Evolutionary conservation across 2,888 invertebrate genomes (phyloP).

Genomic region (Tanytarsus gracilentus): DNA sequence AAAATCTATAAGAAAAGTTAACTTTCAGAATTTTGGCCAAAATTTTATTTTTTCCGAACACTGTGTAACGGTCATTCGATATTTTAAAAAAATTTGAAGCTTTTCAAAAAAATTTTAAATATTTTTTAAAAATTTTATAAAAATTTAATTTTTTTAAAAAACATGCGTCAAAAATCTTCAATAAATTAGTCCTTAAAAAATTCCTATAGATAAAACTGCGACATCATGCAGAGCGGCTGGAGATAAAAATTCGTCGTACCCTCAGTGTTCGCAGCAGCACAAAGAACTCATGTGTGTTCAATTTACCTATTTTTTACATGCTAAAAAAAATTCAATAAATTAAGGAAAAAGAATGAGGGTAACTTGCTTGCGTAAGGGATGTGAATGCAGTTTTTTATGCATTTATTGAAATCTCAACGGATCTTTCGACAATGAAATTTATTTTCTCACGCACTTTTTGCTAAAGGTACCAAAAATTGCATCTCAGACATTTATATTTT

Average conservation of each 20-base stretch:
- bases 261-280: too few species aligned
- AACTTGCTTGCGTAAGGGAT: conserved; percentile 24
- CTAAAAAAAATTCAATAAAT: conserved; percentile 29
- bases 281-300: neutral
- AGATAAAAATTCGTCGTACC: too few species aligned
- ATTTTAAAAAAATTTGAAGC: too few species aligned
- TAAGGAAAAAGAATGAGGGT: conserved; percentile 18
- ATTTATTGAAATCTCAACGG: conserved; percentile 30
- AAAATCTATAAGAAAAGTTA: too few species aligned
- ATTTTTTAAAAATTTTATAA: too few species aligned
- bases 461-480: conserved; percentile 18
- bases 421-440: conserved; percentile 5
- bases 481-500: conserved; percentile 11
- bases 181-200: neutral
- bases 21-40: too few species aligned
- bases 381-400: conserved; percentile 20
- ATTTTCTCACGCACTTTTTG: conserved; percentile 25
- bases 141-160: too few species aligned
- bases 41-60: too few species aligned
- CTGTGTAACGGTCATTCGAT: too few species aligned
- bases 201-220: neutral
- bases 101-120: too few species aligned
- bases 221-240: conserved; percentile 6
- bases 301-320: conserved; percentile 25
- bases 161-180: too few species aligned